phyloP scores from a whole-genome alignment of 2,113 vertebrate species.

The rat (Rattus norvegicus) region GRCr8 NC_086039.1:30732001-30732500 shows the following conservation, averaged over 20 bases:
- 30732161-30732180: neutral
- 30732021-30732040: neutral
- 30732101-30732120: neutral
- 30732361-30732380: conserved; percentile 2
- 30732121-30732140: neutral
- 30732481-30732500: neutral
- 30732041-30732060: neutral
- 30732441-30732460: neutral
- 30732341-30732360: neutral
- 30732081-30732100: neutral
- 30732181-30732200: neutral
- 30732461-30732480: neutral
- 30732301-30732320: neutral
- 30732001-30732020: neutral
- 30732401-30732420: neutral
- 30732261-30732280: conserved; percentile 1
- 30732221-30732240: neutral
- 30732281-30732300: neutral
- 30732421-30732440: neutral
- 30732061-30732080: neutral
- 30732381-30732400: neutral
- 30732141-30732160: neutral
- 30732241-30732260: neutral
- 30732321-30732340: neutral
- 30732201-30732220: neutral